A percentile compares a stretch with the other conserved stretches of the same genome.
These are phyloP conservation scores for Plutella xylostella DNA, from an alignment of 2,888 invertebrate species.

Conservation along the genomic window DNA sequence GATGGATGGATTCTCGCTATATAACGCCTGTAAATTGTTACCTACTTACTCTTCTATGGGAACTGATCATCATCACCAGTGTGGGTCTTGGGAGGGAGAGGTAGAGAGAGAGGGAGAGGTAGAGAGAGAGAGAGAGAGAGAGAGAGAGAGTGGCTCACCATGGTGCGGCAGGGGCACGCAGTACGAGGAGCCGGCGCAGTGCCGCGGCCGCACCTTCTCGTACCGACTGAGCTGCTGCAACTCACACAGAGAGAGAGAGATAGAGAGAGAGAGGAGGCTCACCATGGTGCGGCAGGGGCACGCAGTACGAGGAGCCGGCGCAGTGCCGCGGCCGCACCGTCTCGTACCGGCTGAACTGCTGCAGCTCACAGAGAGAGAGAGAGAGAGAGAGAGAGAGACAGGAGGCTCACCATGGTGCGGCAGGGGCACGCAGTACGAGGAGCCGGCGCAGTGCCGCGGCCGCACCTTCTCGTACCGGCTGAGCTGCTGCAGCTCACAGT, in stretches of 20 bases:
- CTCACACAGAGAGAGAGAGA: too few relatives aligned
- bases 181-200: conserved; percentile 59
- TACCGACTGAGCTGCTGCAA: conserved; percentile 60
- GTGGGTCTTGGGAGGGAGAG: too few relatives aligned
- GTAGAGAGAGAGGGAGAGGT: too few relatives aligned
- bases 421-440: conserved; percentile 63
- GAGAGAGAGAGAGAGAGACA: too few relatives aligned
- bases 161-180: conserved; percentile 73
- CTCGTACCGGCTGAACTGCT: conserved; percentile 60
- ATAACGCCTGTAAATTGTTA: too few relatives aligned
- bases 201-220: conserved; percentile 59
- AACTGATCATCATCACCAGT: too few relatives aligned
- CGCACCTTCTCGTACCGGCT: conserved; percentile 63
- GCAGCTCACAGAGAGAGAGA: conserved; percentile 60
- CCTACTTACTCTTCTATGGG: too few relatives aligned
- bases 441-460: conserved; percentile 55
- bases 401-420: conserved; percentile 83
- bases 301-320: conserved; percentile 60
- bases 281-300: conserved; percentile 78
- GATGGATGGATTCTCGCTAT: too few relatives aligned
- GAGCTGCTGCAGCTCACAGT: conserved; percentile 62
- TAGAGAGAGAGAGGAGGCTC: conserved; percentile 67
- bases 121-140: too few relatives aligned
- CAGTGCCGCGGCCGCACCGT: conserved; percentile 61
- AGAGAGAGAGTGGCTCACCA: too few relatives aligned